phyloP scores from a whole-genome alignment of 2,797 vertebrate genomes.

The Galago senegalensis region DNA sequence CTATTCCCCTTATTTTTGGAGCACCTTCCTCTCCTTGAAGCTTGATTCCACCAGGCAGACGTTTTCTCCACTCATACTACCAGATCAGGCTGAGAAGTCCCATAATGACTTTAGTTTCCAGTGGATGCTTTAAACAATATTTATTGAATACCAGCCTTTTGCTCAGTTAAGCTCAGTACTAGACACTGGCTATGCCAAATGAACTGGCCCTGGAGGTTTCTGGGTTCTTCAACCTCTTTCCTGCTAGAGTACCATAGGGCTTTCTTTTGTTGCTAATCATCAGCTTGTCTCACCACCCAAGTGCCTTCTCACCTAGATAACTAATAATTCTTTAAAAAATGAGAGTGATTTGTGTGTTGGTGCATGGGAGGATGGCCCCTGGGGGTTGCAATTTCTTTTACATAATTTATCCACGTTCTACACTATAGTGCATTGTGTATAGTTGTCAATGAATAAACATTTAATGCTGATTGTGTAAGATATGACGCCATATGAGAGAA shows the following conservation, averaged over 20 bases:
- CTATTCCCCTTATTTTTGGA: not conserved
- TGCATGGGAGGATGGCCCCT: too few species aligned
- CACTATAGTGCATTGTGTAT: not conserved
- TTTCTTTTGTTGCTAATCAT: not conserved
- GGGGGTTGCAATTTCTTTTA: not conserved
- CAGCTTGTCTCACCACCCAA: not conserved
- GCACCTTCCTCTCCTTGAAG: not conserved
- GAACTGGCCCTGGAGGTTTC: not conserved
- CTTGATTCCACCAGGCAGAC: not conserved
- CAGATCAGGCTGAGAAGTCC: not conserved
- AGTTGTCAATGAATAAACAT: not conserved
- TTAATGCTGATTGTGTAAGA: not conserved
- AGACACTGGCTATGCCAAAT: too few species aligned
- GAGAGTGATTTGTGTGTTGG: not conserved
- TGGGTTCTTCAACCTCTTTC: not conserved
- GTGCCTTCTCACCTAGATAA: not conserved
- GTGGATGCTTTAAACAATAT: not conserved
- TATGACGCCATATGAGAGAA: not conserved
- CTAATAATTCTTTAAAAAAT: not conserved
- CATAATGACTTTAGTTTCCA: not conserved
- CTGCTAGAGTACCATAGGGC: rapidly evolving
- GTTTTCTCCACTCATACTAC: too few species aligned
- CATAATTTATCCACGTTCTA: not conserved
- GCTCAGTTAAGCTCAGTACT: not conserved
- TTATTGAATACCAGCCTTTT: not conserved